Base-by-base conservation (phyloP, 2,113 vertebrate species). In the Tragelaphus buxtoni region DNA sequence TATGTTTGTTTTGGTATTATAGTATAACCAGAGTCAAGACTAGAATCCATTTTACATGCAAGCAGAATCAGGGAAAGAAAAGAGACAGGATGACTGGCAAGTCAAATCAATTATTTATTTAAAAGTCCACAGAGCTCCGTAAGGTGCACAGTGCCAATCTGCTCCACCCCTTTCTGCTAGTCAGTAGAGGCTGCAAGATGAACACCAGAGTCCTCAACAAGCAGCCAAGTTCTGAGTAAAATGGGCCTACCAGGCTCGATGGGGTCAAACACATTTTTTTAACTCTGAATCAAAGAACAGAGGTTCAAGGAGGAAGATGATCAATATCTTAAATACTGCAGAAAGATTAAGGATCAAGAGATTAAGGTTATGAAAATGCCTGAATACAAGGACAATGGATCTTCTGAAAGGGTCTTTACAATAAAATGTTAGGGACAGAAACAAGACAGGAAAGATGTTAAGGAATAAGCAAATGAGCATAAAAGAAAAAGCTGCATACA, bases 71-170 rank as follows among this genome's bases (percentile, higher is more conserved):
- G 24, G 18, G 53, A 96, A 51, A 90, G 35, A 94, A 28, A 32
- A 90, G 42, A 91, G 13, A 74, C 60, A 95, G 61, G 79, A 93
- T 95, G 53, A 80, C 74, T 35, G 56, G 58, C 47, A 95, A 97
- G 49, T 76, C 94, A 88, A 84, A 96, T 90, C 88, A 95, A 94
- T 97, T 97, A 95, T 93, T 97, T 96, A 96, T 95, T 89, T 69
- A 74, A 51, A 91, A 95, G 95, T 88, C 55, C 96, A 96, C 63
- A 90, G 49, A 95, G 93, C 35, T 32, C 76, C 77, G 2, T 17
- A 91, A 92, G 56, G 88, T 45, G 88, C 47, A 90, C 65, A 39
- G 77, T 53, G 93, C 91, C 94, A 97, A 77, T 24, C 4, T 63
- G 42, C 49, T 45, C 88, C 84, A 58, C 88, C 84, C 81, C 42